Percentiles rank a stretch among this genome's conserved stretches.
Conservation (phyloP, 2,888 invertebrate species). For the Fragum whitleyi region DNA sequence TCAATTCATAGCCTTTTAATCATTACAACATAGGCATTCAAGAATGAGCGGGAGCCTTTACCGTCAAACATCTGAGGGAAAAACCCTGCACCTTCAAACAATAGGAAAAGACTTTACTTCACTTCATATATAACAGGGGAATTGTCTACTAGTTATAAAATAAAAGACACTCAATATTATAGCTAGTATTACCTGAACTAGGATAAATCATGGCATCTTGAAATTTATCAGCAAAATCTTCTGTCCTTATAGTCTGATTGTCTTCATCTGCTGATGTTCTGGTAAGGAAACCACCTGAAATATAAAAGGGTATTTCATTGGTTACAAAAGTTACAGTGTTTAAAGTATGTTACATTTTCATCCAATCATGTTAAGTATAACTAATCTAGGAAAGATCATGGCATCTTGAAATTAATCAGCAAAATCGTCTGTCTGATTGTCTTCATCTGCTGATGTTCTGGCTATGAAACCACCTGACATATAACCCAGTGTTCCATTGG, state of each 20-base stretch:
- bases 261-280: slow-evolving; percentile 49
- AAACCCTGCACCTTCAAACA: no score
- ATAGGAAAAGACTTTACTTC: no score
- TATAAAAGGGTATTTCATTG: neutral
- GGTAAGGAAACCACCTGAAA: slow-evolving; percentile 16
- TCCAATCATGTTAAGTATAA: no score
- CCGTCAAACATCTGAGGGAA: no score
- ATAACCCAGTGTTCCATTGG: neutral
- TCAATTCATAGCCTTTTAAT: no score
- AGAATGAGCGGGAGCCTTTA: no score
- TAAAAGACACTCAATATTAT: no score
- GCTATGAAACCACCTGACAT: slow-evolving; percentile 19
- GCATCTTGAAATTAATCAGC: slow-evolving; percentile 62
- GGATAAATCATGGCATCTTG: slow-evolving; percentile 60
- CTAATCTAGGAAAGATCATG: slow-evolving; percentile 45
- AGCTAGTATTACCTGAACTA: slow-evolving; percentile 23
- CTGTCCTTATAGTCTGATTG: slow-evolving; percentile 62
- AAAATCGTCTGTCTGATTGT: slow-evolving; percentile 64
- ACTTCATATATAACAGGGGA: no score
- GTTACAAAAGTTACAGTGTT: no score
- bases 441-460: slow-evolving; percentile 43
- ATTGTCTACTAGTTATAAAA: no score
- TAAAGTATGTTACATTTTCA: no score
- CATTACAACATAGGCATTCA: no score
- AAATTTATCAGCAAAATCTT: slow-evolving; percentile 63